phyloP scores from a whole-genome alignment of 2,113 vertebrate species.

The Bufo bufo region DNA sequence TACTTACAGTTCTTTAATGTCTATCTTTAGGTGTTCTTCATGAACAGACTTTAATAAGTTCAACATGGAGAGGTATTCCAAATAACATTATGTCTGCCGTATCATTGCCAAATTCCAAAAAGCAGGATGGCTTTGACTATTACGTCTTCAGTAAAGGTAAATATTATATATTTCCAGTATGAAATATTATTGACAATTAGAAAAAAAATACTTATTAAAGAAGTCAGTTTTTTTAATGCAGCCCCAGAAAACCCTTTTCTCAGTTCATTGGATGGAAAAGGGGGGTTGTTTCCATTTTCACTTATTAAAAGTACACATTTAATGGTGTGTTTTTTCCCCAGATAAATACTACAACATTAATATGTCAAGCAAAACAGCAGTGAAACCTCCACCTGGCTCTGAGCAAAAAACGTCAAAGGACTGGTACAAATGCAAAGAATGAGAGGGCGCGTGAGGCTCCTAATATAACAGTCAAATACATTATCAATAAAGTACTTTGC shows the following conservation, averaged over 20 bases:
- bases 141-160: constrained; percentile 86
- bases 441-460: constrained; percentile 55
- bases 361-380: constrained; percentile 73
- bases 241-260: too few relatives aligned
- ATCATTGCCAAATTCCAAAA: constrained; percentile 77
- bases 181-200: neutral
- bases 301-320: neutral
- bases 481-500: constrained; percentile 86
- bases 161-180: constrained; percentile 46
- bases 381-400: constrained; percentile 70
- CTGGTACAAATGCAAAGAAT: constrained; percentile 83
- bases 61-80: constrained; percentile 85
- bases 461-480: constrained; percentile 69
- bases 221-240: too few relatives aligned
- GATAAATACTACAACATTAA: constrained; percentile 85
- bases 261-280: too few relatives aligned
- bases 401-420: constrained; percentile 78
- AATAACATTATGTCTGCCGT: constrained; percentile 80
- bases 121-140: constrained; percentile 85
- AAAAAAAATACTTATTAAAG: neutral
- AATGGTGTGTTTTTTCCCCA: constrained; percentile 63
- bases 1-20: constrained; percentile 15
- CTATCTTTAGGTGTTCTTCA: constrained; percentile 72
- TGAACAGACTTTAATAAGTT: constrained; percentile 71
- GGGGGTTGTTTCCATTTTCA: too few relatives aligned